Percentiles rank a stretch among this genome's conserved stretches.
Conservation (phyloP, 2,888 invertebrate species). For the Epiblema foenella region DNA sequence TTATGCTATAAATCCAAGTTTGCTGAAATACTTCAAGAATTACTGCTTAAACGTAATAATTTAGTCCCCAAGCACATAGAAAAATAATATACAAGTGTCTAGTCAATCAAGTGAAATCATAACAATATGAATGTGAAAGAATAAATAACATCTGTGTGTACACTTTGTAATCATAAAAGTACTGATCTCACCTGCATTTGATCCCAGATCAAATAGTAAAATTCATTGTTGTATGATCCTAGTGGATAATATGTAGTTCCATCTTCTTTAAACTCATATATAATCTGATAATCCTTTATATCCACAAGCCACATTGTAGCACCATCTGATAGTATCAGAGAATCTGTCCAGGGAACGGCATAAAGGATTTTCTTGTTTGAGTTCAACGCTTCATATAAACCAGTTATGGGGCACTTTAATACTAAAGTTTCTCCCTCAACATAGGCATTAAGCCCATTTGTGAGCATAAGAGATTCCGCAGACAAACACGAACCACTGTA, state of each 20-base stretch:
- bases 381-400: slow-evolving; percentile 56
- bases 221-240: slow-evolving; percentile 57
- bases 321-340: slow-evolving; percentile 58
- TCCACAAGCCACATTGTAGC: slow-evolving; percentile 68
- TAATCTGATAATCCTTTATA: slow-evolving; percentile 56
- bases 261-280: slow-evolving; percentile 60
- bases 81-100: neutral
- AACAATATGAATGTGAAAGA: neutral
- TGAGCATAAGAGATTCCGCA: slow-evolving; percentile 44
- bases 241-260: slow-evolving; percentile 62
- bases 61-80: too few relatives aligned
- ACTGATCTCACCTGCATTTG: slow-evolving; percentile 32
- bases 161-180: too few relatives aligned
- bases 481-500: slow-evolving; percentile 38
- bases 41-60: too few relatives aligned
- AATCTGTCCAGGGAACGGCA: slow-evolving; percentile 63
- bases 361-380: slow-evolving; percentile 53
- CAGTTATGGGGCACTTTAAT: slow-evolving; percentile 65
- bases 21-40: too few relatives aligned
- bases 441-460: slow-evolving; percentile 59
- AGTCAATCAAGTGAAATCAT: neutral
- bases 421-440: slow-evolving; percentile 56
- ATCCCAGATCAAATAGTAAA: slow-evolving; percentile 67
- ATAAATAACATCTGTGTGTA: neutral
- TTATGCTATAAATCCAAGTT: too few relatives aligned